phyloP scores from a whole-genome alignment of 2,888 invertebrate genomes.

The Lingula anatina region DNA sequence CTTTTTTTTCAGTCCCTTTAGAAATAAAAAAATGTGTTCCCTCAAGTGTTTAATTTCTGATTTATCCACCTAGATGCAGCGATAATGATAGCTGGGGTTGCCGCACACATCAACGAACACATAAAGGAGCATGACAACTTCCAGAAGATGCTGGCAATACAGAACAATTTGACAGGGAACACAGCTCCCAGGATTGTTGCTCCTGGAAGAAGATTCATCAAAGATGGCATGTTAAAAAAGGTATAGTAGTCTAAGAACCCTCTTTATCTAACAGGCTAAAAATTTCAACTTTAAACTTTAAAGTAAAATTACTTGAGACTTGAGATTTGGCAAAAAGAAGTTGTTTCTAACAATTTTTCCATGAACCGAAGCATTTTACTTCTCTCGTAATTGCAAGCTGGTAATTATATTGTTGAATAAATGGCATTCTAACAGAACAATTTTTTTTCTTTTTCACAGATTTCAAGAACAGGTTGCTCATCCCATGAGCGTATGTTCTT shows the following conservation, averaged over 20 bases:
- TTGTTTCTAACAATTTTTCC: too few species aligned
- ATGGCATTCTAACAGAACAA: too few species aligned
- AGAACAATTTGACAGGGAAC: conserved; percentile 61
- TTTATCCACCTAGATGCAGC: conserved; percentile 69
- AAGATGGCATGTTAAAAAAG: conserved; percentile 56
- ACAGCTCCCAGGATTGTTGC: conserved; percentile 64
- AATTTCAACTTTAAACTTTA: too few species aligned
- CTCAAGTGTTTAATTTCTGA: too few species aligned
- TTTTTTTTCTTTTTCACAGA: conserved; percentile 49
- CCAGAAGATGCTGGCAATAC: conserved; percentile 64
- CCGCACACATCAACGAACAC: conserved; percentile 68
- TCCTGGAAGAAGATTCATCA: conserved; percentile 66
- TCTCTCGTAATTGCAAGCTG: neutral
- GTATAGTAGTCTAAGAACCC: too few species aligned
- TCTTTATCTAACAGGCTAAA: too few species aligned
- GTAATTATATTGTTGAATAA: neutral
- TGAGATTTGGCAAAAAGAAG: too few species aligned
- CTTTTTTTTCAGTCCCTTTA: too few species aligned
- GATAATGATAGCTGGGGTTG: conserved; percentile 64
- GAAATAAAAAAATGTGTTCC: too few species aligned
- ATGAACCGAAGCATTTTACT: too few species aligned
- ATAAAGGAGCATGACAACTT: conserved; percentile 70
- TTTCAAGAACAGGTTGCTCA: conserved; percentile 48
- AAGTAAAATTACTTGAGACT: too few species aligned
- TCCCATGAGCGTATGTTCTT: conserved; percentile 63